Percentiles rank a stretch among this genome's conserved stretches.
phyloP scores from a whole-genome alignment of 2,113 vertebrate genomes.

The Rhinopomastus cyanomelas region DNA sequence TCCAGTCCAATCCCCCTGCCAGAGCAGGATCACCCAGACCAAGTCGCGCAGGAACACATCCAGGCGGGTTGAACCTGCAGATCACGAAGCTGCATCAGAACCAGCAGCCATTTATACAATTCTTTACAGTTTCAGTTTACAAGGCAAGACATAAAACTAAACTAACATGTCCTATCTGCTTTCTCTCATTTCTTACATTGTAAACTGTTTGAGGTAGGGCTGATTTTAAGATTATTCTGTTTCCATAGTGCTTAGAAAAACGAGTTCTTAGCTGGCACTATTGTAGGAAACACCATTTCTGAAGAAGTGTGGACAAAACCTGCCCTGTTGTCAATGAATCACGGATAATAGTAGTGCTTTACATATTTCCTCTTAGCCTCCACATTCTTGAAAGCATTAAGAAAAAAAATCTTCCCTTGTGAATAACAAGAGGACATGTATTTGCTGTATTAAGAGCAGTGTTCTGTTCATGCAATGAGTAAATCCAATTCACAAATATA shows the following conservation, averaged over 20 bases:
- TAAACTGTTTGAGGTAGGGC: constrained; percentile 48
- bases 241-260: constrained; percentile 52
- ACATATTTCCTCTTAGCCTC: constrained; percentile 35
- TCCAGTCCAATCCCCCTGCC: no score
- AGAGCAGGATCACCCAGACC: no score
- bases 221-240: constrained; percentile 46
- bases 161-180: constrained; percentile 39
- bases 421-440: not conserved
- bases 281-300: constrained; percentile 25
- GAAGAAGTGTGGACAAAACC: constrained; percentile 36
- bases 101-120: constrained; percentile 35
- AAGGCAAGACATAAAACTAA: constrained; percentile 39
- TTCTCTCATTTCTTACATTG: constrained; percentile 38
- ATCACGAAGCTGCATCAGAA: constrained; percentile 9
- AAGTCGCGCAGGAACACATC: no score
- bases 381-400: not conserved
- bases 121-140: constrained; percentile 38
- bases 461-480: constrained; percentile 12
- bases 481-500: constrained; percentile 8
- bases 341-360: constrained; percentile 17
- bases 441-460: not conserved
- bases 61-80: constrained; percentile 27
- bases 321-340: constrained; percentile 45
- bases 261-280: not conserved
- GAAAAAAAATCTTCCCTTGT: not conserved